phyloP scores from a whole-genome alignment of 2,797 vertebrate genomes.

The Phalloptychus januarius region DNA sequence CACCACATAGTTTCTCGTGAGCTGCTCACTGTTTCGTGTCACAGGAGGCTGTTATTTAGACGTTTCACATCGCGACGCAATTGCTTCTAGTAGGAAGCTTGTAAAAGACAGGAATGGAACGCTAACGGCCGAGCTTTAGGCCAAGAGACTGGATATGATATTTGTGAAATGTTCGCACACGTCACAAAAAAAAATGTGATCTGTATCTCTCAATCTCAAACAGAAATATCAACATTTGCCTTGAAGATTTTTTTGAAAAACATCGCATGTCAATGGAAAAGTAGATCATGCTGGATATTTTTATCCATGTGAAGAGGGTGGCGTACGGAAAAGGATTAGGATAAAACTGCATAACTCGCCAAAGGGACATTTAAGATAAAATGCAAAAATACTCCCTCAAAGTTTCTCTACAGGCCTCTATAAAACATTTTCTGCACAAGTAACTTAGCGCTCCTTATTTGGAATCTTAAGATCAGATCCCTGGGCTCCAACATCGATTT shows the following conservation, averaged over 20 bases:
- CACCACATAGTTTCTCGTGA: slow-evolving; percentile 2
- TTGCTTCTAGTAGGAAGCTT: neutral
- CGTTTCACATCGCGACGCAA: neutral
- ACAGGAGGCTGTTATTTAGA: neutral
- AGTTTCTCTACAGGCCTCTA: too few species aligned
- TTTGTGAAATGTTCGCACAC: neutral
- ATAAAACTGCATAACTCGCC: neutral
- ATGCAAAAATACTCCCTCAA: too few species aligned
- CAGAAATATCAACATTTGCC: too few species aligned
- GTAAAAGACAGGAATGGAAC: neutral
- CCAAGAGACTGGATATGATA: neutral
- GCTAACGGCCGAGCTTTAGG: neutral
- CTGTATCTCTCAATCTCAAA: neutral
- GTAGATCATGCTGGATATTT: neutral
- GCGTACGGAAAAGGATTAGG: neutral
- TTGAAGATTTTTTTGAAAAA: neutral
- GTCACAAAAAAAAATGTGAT: neutral
- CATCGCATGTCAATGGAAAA: neutral
- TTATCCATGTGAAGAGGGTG: neutral
- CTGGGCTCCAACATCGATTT: too few species aligned
- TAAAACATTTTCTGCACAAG: too few species aligned
- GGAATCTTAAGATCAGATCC: too few species aligned
- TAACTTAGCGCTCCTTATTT: too few species aligned
- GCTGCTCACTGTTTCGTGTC: neutral
- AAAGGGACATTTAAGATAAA: too few species aligned